Evolutionary conservation across 2,888 invertebrate genomes (phyloP), one percentile per base, ranked within the genome.

Genomic region (Ferdinandea cuprea): DNA sequence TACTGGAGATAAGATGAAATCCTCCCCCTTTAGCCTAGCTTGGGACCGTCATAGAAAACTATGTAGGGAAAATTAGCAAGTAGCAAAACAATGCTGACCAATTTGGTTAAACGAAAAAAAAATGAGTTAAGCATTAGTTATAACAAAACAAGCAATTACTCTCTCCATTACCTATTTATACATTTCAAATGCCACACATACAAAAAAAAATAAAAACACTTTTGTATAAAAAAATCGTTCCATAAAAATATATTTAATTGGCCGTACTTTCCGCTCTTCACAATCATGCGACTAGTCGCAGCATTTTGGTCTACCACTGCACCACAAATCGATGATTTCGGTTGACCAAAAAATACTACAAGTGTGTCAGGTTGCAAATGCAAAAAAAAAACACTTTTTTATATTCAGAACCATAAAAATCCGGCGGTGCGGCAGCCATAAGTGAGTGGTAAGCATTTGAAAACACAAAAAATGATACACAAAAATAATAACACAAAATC

Each of bases 261-360:
- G 68, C 37, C 46, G 35, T 83, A 37, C 72, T 63, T 68, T 68
- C 50, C 56, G 46, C 50, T 73, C 50, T 68, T 58, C 56, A 44
- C 44, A 44, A 21, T 44, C 44, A 83, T 37, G 63, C 48, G 59
- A 72, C 72, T 83, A 78, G 78, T 83, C 61, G 66, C n/a, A 37
- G 69, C 63, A 63, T 59, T 73, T 74, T 40, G 84, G 84, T 84
- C 58, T 69, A 73, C 84, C 79, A 68, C 69, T 69, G 72, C 46
- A 63, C 84, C 78, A 65, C 79, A 84, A 78, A 84, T 84, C 79
- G 79, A 79, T 84, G 84, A 84, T 79, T 79, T 79, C 37, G 84
- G 78, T 74, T 84, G 68, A 84, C 79, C 84, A 30, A 84, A 83
- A 73, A 83, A 73, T 65, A 79, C 65, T 73, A 84, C 78, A 79